These are phyloP conservation scores for Aleiodes alternator DNA, from an alignment of 2,888 invertebrate genomes.

Conservation along the genomic window DNA sequence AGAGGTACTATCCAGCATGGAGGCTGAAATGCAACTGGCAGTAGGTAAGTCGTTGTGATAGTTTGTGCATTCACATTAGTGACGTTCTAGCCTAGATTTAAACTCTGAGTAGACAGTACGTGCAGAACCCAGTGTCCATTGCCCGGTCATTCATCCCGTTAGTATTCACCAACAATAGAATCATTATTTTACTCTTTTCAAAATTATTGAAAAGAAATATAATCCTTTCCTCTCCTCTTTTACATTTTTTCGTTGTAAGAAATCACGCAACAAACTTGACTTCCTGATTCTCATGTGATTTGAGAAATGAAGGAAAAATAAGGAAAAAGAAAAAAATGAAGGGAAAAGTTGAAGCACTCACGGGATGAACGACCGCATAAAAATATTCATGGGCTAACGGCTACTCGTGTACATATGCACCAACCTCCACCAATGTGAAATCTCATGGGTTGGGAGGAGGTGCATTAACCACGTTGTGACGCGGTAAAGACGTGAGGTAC, in stretches of 20 bases:
- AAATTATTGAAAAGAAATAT: not conserved
- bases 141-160: constrained; percentile 48
- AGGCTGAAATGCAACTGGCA: constrained; percentile 45
- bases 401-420: constrained; percentile 36
- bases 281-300: constrained; percentile 34
- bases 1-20: constrained; percentile 11
- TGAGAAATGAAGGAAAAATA: not conserved
- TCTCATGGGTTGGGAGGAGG: constrained; percentile 26
- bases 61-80: constrained; percentile 22
- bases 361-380: constrained; percentile 49
- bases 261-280: constrained; percentile 25
- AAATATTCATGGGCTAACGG: constrained; percentile 47
- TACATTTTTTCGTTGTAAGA: not conserved
- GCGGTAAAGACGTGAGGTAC: not conserved
- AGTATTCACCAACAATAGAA: constrained; percentile 1
- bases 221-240: not conserved
- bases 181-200: constrained; percentile 1
- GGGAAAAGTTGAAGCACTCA: not conserved
- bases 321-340: constrained; percentile 4
- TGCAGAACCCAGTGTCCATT: constrained; percentile 53
- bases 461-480: constrained; percentile 22
- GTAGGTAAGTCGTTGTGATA: constrained; percentile 39
- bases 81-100: constrained; percentile 66
- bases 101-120: constrained; percentile 46
- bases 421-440: constrained; percentile 8